Base-by-base conservation (phyloP, 2,888 invertebrate genomes). In the Philereme vetulata region DNA sequence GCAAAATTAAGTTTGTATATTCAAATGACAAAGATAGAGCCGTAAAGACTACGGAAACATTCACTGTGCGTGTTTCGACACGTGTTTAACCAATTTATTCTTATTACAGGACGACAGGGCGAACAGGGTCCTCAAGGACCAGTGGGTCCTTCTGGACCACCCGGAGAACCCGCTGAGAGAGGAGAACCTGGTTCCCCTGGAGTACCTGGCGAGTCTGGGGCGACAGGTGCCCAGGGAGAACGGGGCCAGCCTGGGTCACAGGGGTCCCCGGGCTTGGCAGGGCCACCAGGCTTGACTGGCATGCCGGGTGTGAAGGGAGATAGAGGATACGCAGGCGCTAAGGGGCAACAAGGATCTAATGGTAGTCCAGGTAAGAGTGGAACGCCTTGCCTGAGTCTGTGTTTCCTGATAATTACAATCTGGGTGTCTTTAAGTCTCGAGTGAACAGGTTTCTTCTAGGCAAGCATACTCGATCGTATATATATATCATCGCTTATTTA, bases 81-180 rank as follows among this genome's bases (percentile, higher is more conserved):
- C 2, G 21, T 21, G 21, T 21, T 21, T 21, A 2, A 2, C 21
- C 21, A 21, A 21, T 21, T 21, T 21, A 21, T 21, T 21, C 21
- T 2, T 21, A 4, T 33, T 53, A 5, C n/a, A 91, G 95, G 95
- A 53, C 93, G 94, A 60, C 93, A 93, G 81, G 96, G 97, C 64
- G 96, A 96, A 75, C 94, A 96, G 77, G 97, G 97, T 0, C 94
- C 93, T 0, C 95, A 95, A 79, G 97, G 97, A n/a, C 93, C 94
- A 10, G 84, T 95, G 32, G 97, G 97, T 4, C 94, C 95, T 0
- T 90, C 93, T 0, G 97, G 97, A 2, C 95, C 96, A 1, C 96
- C 96, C 0, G 97, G 97, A 10, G 97, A 97, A 82, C 95, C 96
- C 48, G 97, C 95, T 0, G 96, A 96, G 81, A 90, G 96, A 74